phyloP scores from a whole-genome alignment of 2,888 invertebrate species.

The Tetragnatha montana region DNA sequence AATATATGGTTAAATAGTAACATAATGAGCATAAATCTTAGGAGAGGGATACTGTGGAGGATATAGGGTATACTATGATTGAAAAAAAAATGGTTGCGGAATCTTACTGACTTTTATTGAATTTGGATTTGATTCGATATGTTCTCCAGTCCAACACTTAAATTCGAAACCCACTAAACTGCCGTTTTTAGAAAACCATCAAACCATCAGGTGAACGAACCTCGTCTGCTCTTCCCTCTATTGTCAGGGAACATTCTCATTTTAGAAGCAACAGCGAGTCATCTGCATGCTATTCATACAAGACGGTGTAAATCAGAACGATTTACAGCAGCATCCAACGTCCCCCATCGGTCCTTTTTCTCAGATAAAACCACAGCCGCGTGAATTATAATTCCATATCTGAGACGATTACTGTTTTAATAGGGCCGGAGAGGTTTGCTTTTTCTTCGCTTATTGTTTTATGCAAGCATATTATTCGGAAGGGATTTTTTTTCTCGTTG shows the following conservation, averaged over 20 bases:
- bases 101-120: too few relatives aligned
- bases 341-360: neutral
- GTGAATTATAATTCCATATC: neutral
- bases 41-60: too few relatives aligned
- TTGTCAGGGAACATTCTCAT: neutral
- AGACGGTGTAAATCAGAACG: slow-evolving; percentile 25
- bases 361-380: slow-evolving; percentile 3
- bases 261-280: neutral
- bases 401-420: slow-evolving; percentile 17
- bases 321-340: neutral
- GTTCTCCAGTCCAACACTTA: too few relatives aligned
- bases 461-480: neutral
- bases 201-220: neutral
- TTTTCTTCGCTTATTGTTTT: neutral
- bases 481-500: too few relatives aligned
- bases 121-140: too few relatives aligned
- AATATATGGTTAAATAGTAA: too few relatives aligned
- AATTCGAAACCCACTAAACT: neutral
- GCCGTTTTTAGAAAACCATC: neutral
- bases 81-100: too few relatives aligned
- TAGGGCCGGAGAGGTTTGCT: neutral
- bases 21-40: too few relatives aligned
- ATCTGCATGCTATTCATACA: neutral
- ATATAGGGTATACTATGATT: too few relatives aligned
- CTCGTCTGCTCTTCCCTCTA: neutral